A percentile compares a stretch with the other conserved stretches of the same genome.
These are phyloP conservation scores for Platyura marginata DNA, from an alignment of 1,140 invertebrate species.

Conservation along the genomic window DNA sequence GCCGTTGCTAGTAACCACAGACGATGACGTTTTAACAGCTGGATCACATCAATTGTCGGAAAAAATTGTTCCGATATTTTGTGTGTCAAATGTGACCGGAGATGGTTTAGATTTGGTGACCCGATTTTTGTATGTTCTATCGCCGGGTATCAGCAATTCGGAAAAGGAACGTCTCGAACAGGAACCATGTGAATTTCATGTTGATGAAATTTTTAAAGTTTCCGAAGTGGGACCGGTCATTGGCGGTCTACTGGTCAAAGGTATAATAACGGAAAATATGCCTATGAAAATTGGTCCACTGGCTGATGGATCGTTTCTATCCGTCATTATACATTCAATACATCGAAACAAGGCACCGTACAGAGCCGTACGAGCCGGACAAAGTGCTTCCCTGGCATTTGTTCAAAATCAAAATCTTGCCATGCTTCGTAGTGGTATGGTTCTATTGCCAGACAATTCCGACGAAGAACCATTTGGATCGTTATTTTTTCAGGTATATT, in stretches of 20 bases:
- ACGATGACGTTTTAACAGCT: constrained; percentile 54
- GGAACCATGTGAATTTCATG: constrained; percentile 71
- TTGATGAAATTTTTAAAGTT: constrained; percentile 83
- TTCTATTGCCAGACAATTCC: constrained; percentile 35
- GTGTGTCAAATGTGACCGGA: constrained; percentile 88
- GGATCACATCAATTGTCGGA: constrained; percentile 38
- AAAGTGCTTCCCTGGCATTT: constrained; percentile 79
- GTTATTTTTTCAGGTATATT: constrained; percentile 54
- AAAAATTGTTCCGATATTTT: constrained; percentile 72
- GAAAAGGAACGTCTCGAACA: constrained; percentile 55
- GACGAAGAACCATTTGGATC: constrained; percentile 40
- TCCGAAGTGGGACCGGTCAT: constrained; percentile 65
- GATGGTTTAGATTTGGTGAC: constrained; percentile 62
- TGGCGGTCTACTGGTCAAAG: constrained; percentile 69
- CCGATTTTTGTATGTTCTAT: constrained; percentile 55
- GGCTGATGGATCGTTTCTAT: constrained; percentile 61
- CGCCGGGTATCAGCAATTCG: constrained; percentile 44
- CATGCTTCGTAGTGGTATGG: constrained; percentile 67
- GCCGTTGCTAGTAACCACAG: constrained; percentile 42
- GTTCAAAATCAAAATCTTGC: constrained; percentile 30
- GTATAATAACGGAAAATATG: constrained; percentile 63
- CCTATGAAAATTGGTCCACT: constrained; percentile 48
- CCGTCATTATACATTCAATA: constrained; percentile 62
- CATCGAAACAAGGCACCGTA: constrained; percentile 84
- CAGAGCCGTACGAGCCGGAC: constrained; percentile 67